Base-by-base conservation (phyloP, 2,113 vertebrate genomes). In the Malurus elegans region DNA sequence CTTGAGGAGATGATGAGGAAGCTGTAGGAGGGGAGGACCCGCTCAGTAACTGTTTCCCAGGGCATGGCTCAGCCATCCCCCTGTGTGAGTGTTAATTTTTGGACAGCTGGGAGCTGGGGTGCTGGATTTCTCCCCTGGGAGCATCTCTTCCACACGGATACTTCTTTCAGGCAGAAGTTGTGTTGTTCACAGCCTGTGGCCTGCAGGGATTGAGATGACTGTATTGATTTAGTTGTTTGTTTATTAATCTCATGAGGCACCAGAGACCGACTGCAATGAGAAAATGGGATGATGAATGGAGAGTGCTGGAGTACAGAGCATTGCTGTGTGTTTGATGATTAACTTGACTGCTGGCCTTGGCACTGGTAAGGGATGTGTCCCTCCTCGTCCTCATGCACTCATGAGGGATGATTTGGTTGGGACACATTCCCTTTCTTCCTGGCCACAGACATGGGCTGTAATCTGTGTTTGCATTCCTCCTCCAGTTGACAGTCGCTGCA, bases 161-260 rank as follows among this genome's bases (percentile, higher is more conserved):
- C 66, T 79, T 86, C 84, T 91, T 54, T 57, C 82, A 85, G 90
- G 81, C 78, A 58, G 29, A 62, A 90, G 64, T 62, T 73, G 19
- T 8, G n/a, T 23, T 74, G 78, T 45, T 83, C 58, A 44, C 60
- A 88, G 92, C 45, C 85, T 32, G 42, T 69, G 79, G 92, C 94
- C 93, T 76, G 86, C 69, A 58, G 95, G 79, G 91, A 92, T 78
- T 2, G 18, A 88, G 95, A 90, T 92, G 91, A 80, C 67, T 70
- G 18, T 91, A 97, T 96, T 88, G 96, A 94, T 96, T 93, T 50
- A 58, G 79, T 79, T 88, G 90, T 83, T 93, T 95, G 83, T 94
- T 96, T 90, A 61, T 90, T 86, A 94, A 86, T 92, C 91, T 94
- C 82, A 28, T 67, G 88, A 94, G 90, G 96, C 82, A 93, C 90